phyloP scores from a whole-genome alignment of 2,888 invertebrate genomes.

The Oscheius sp. region DNA sequence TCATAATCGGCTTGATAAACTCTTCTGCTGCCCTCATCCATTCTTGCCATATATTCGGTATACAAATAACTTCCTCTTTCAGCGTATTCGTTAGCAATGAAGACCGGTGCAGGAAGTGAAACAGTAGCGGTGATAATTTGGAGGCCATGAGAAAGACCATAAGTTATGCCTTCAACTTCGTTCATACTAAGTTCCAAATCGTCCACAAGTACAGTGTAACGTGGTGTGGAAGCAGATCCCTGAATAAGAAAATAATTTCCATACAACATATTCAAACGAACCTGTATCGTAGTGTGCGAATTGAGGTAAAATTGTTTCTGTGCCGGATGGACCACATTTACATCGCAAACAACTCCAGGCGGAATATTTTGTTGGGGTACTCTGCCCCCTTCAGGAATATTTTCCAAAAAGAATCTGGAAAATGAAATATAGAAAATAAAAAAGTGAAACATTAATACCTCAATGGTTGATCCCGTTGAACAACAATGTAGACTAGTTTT shows the following conservation, averaged over 20 bases:
- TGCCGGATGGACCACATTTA: conserved; percentile 50
- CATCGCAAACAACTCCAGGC: conserved; percentile 65
- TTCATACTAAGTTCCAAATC: conserved; percentile 56
- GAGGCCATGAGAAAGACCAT: conserved; percentile 59
- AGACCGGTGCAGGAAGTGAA: conserved; percentile 65
- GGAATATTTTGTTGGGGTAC: conserved; percentile 61
- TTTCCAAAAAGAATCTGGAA: not conserved
- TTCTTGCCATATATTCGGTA: not conserved
- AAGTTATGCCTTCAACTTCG: conserved; percentile 58
- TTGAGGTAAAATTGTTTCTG: conserved; percentile 67
- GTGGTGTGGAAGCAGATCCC: conserved; percentile 67
- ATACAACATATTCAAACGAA: conserved; percentile 15
- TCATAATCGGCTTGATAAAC: not conserved
- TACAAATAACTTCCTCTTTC: conserved; percentile 25
- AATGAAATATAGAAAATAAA: not conserved
- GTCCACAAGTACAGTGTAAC: conserved; percentile 65
- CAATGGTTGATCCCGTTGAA: conserved; percentile 60
- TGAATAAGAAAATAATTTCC: conserved; percentile 40
- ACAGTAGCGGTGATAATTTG: conserved; percentile 63
- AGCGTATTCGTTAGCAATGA: conserved; percentile 64
- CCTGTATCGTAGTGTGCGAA: conserved; percentile 67
- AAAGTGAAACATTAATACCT: conserved; percentile 42
- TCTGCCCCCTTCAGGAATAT: conserved; percentile 31
- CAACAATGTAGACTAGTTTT: conserved; percentile 56
- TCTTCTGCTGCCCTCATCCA: not conserved